Conservation (phyloP, 2,888 invertebrate species). For the Diachrysia chrysitis region DNA sequence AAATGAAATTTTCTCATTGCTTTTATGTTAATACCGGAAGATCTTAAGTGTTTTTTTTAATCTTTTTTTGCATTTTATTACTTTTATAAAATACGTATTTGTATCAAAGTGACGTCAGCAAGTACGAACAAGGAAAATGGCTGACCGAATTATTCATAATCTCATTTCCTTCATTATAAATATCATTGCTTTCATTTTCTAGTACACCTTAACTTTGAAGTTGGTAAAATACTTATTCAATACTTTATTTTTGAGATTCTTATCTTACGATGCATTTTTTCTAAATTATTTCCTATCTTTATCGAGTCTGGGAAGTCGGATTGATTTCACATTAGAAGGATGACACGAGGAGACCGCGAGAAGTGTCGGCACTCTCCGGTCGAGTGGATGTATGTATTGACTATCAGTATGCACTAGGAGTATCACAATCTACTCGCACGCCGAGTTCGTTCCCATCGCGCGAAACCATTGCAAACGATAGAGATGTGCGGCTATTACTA, state of each 20-base stretch:
- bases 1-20: slow-evolving; percentile 84
- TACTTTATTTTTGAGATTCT: slow-evolving; percentile 85
- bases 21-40: slow-evolving; percentile 82
- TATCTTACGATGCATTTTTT: slow-evolving; percentile 86
- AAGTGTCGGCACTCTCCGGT: slow-evolving; percentile 50
- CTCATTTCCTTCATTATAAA: slow-evolving; percentile 81
- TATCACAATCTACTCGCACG: slow-evolving; percentile 87
- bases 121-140: slow-evolving; percentile 82
- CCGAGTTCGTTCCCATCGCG: slow-evolving; percentile 80
- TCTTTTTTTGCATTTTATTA: slow-evolving; percentile 75
- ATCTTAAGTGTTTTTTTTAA: slow-evolving; percentile 84
- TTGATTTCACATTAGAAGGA: slow-evolving; percentile 64
- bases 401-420: slow-evolving; percentile 82
- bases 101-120: slow-evolving; percentile 88
- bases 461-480: slow-evolving; percentile 48
- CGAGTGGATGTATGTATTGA: slow-evolving; percentile 64
- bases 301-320: slow-evolving; percentile 81
- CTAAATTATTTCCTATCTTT: slow-evolving; percentile 84
- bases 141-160: slow-evolving; percentile 79
- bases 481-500: slow-evolving; percentile 40
- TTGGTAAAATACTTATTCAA: slow-evolving; percentile 89
- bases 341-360: slow-evolving; percentile 58
- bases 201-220: slow-evolving; percentile 83
- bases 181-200: slow-evolving; percentile 87
- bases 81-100: slow-evolving; percentile 87